Conservation (phyloP, 2,888 invertebrate species). For the Timema cristinae region DNA sequence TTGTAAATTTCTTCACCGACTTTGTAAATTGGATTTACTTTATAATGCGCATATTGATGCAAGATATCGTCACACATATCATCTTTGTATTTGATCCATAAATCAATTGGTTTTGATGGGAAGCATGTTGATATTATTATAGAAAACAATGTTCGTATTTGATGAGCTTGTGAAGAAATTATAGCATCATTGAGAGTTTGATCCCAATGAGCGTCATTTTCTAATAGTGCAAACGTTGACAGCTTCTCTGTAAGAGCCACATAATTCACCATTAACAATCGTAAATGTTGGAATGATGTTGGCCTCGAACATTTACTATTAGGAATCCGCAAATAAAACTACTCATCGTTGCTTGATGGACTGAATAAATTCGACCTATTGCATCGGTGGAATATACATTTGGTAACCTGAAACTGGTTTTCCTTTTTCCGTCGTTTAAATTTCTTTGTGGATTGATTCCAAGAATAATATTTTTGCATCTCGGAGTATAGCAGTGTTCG, state of each 20-base stretch:
- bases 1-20: background rate
- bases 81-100: conserved; percentile 4
- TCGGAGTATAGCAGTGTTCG: conserved; percentile 29
- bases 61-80: background rate
- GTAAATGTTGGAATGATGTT: conserved; percentile 38
- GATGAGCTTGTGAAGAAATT: background rate
- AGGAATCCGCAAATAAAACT: conserved; percentile 39
- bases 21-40: background rate
- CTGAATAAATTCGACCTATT: conserved; percentile 39
- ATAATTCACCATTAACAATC: conserved; percentile 41
- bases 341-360: conserved; percentile 38
- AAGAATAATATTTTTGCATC: conserved; percentile 24
- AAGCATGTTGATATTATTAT: conserved; percentile 8
- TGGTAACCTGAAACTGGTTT: conserved; percentile 29
- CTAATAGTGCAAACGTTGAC: background rate
- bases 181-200: background rate
- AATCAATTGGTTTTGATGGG: background rate
- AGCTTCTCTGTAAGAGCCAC: conserved; percentile 43
- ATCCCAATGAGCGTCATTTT: background rate
- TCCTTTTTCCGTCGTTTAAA: conserved; percentile 19
- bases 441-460: conserved; percentile 24
- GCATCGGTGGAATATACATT: conserved; percentile 25
- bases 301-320: conserved; percentile 39
- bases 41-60: background rate
- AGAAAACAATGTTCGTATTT: background rate